Conservation (phyloP, 2,113 vertebrate species). For the Chroicocephalus ridibundus region DNA sequence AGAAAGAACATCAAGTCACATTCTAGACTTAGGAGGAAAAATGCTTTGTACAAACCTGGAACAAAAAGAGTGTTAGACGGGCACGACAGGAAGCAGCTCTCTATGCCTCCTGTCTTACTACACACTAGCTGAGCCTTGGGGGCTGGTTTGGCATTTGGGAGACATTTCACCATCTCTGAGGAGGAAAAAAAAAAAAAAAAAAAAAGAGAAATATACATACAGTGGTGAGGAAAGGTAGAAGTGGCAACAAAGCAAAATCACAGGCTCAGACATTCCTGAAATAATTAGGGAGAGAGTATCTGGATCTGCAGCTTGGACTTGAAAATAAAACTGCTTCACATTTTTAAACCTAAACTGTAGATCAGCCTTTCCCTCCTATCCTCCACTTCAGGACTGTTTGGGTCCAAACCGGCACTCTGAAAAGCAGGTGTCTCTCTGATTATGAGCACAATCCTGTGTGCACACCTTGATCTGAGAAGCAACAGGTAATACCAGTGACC, state of each 20-base stretch:
- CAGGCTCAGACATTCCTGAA: neutral
- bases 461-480: neutral
- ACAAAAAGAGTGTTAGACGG: slow-evolving; percentile 86
- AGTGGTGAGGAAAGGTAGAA: neutral
- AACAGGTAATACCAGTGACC: neutral
- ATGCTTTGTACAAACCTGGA: slow-evolving; percentile 79
- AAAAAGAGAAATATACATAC: neutral
- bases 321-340: neutral
- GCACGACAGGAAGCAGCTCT: slow-evolving; percentile 90
- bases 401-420: neutral
- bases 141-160: slow-evolving; percentile 78
- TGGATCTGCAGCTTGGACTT: neutral
- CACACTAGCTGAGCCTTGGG: slow-evolving; percentile 86
- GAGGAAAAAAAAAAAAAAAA: neutral
- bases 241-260: neutral
- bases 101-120: slow-evolving; percentile 82
- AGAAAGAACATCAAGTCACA: neutral
- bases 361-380: neutral
- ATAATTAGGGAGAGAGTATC: neutral
- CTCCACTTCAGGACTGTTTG: neutral
- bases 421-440: neutral
- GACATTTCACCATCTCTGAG: slow-evolving; percentile 89
- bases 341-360: neutral
- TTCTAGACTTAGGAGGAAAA: neutral
- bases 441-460: neutral